Evolutionary conservation across 2,113 vertebrate genomes (phyloP), one percentile per base, ranked within the genome.

Genomic region (Hippoglossus stenolepis): DNA sequence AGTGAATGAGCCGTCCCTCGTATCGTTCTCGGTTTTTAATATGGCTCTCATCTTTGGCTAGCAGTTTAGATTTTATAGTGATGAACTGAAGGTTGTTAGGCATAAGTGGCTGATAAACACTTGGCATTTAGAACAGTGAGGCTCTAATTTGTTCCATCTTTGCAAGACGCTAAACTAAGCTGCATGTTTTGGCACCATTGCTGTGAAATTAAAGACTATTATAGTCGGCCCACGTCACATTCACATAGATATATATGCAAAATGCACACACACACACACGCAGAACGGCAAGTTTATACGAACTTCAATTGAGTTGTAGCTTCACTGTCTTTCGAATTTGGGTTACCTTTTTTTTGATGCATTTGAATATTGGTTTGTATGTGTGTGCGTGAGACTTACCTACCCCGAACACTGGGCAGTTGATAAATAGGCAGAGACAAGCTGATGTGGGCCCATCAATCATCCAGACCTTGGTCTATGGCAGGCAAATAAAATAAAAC

Each of bases 401-500:
- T 83, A 81, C 79, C 83, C 73, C 86, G 73, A 88, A 74, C 69
- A 72, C 57, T 2, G 45, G 68, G 20, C 59, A 65, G 65, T 87
- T 92, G 86, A 92, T 87, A 87, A 92, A 93, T 89, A 85, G 81
- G 60, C 66, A 82, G 74, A 68, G 82, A 75, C 79, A 77, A 70
- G 77, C 65, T 85, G 82, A 88, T 80, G 85, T 83, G 73, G 65
- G 61, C 65, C 76, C 67, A 93, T 93, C 91, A 92, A 87, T 93
- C 90, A 90, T 51, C 23, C 63, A 87, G 85, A 91, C 90, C 91
- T 92, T 89, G 91, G 88, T 80, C 82, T 73, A 61, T 76, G 88
- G 79, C 89, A 89, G 83, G 86, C 80, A 93, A 93, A 91, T 91
- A 91, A 91, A 90, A 92, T 92, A 87, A 90, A 90, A 90, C 17